phyloP scores from a whole-genome alignment of 2,797 vertebrate genomes.

The Avahi laniger region DNA sequence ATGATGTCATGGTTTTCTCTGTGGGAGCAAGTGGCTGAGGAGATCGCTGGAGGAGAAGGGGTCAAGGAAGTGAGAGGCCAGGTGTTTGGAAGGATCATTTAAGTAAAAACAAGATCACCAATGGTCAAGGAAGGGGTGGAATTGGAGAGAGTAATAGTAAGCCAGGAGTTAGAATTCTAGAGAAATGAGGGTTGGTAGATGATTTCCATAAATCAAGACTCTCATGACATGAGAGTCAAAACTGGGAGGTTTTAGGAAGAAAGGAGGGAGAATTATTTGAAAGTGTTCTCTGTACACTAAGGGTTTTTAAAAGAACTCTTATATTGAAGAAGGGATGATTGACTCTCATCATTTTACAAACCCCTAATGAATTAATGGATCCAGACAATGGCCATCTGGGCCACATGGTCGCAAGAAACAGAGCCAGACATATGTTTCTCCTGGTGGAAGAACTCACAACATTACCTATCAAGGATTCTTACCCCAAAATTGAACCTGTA shows the following conservation, averaged over 20 bases:
- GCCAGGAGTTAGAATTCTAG: neutral
- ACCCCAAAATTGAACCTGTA: neutral
- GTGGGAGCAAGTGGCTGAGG: neutral
- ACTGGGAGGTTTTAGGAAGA: neutral
- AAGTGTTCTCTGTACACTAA: neutral
- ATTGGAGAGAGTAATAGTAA: neutral
- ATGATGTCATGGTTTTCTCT: neutral
- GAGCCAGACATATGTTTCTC: neutral
- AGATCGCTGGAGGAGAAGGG: neutral
- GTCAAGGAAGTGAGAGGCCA: neutral
- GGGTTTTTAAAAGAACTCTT: neutral
- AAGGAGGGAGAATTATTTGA: neutral
- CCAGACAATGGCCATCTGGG: neutral
- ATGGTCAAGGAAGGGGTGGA: neutral
- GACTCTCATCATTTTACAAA: neutral
- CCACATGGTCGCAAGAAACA: neutral
- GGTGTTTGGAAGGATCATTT: slow-evolving; percentile 1
- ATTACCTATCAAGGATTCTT: neutral
- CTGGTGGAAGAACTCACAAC: neutral
- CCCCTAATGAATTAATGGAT: neutral
- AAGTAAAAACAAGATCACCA: neutral
- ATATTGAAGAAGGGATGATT: neutral
- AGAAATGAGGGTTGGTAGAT: neutral
- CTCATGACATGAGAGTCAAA: neutral
- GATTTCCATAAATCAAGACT: neutral